Conservation (phyloP, 1,140 invertebrate genomes). For the Lithobius niger region DNA sequence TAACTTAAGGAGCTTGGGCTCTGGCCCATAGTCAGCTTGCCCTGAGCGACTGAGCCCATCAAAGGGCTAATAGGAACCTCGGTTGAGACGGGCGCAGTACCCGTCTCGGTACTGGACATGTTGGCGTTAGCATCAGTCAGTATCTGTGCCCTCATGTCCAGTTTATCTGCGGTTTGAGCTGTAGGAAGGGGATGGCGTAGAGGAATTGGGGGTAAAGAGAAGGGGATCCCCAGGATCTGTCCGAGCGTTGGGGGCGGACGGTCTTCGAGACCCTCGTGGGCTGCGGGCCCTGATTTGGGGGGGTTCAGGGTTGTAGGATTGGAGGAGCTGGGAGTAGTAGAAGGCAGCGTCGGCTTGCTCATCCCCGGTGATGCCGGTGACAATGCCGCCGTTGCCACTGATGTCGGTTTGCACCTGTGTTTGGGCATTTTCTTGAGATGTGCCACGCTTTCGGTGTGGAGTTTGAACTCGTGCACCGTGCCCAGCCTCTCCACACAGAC, state of each 20-base stretch:
- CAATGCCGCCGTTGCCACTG: background rate
- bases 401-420: background rate
- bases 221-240: background rate
- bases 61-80: conserved; percentile 3
- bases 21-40: background rate
- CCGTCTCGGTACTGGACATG: background rate
- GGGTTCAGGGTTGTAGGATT: too few relatives aligned
- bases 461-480: conserved; percentile 41
- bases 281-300: conserved; percentile 28
- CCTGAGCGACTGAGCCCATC: background rate
- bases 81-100: background rate
- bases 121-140: background rate
- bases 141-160: background rate
- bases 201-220: background rate
- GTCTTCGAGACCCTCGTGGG: conserved; percentile 23
- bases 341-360: conserved; percentile 7
- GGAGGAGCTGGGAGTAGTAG: too few relatives aligned
- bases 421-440: conserved; percentile 26
- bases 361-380: background rate
- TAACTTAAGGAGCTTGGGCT: background rate
- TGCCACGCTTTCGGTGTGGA: conserved; percentile 45
- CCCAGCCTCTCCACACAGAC: conserved; percentile 43
- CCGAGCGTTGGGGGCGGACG: conserved; percentile 27
- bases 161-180: background rate
- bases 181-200: background rate